These are phyloP conservation scores for Polymixis flavicincta DNA, from an alignment of 2,888 invertebrate genomes.

Conservation along the genomic window DNA sequence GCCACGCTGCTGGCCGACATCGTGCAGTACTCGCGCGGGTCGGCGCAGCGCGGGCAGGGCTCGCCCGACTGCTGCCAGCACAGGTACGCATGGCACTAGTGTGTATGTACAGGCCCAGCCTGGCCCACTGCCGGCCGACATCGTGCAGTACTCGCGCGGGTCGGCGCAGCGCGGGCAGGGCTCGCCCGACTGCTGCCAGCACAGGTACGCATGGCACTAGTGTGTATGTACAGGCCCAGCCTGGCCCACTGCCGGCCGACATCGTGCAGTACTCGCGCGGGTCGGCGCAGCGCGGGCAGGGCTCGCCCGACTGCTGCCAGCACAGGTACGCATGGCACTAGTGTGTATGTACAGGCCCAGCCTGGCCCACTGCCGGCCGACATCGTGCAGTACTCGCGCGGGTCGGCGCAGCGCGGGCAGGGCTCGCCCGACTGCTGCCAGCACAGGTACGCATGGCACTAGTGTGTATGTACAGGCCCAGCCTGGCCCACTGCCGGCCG, in stretches of 20 bases:
- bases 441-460: slow-evolving; percentile 39
- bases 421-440: slow-evolving; percentile 58
- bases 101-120: too few species aligned
- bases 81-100: too few species aligned
- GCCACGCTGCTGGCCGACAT: slow-evolving; percentile 94
- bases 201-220: too few species aligned
- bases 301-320: slow-evolving; percentile 56
- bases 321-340: slow-evolving; percentile 42
- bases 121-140: slow-evolving; percentile 92
- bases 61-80: slow-evolving; percentile 54
- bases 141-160: slow-evolving; percentile 91
- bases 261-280: slow-evolving; percentile 92
- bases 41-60: slow-evolving; percentile 87
- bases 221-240: too few species aligned
- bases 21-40: slow-evolving; percentile 90
- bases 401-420: slow-evolving; percentile 87
- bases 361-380: slow-evolving; percentile 92
- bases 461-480: too few species aligned
- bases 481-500: slow-evolving; percentile 92
- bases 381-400: slow-evolving; percentile 92
- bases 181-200: slow-evolving; percentile 55
- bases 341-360: too few species aligned
- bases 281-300: slow-evolving; percentile 87
- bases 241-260: slow-evolving; percentile 92
- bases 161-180: slow-evolving; percentile 87